Conservation (phyloP, 2,888 invertebrate genomes). For the Hyposoter dolosus region DNA sequence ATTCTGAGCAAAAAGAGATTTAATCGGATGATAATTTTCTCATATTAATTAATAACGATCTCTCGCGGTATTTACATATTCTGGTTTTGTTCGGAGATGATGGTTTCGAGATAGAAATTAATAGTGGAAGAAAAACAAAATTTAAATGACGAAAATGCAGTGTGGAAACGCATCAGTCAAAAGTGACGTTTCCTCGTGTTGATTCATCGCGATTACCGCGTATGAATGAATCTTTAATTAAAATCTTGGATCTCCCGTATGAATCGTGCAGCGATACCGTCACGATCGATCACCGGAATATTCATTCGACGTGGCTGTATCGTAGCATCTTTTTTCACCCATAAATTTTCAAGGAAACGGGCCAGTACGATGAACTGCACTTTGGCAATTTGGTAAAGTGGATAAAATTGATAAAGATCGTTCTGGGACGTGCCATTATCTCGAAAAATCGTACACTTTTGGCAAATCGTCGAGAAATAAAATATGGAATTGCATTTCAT, state of each 20-base stretch:
- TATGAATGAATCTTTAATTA: constrained; percentile 25
- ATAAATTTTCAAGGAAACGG: constrained; percentile 6
- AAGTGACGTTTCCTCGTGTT: neutral
- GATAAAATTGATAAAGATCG: neutral
- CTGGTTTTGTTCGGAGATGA: neutral
- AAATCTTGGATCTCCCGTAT: constrained; percentile 4
- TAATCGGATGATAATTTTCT: neutral
- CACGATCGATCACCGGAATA: constrained; percentile 18
- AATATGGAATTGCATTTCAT: neutral
- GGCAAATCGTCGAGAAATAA: neutral
- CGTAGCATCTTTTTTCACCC: constrained; percentile 1
- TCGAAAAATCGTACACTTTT: neutral
- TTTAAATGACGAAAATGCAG: neutral
- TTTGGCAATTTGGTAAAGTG: neutral
- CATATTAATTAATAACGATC: constrained; percentile 11
- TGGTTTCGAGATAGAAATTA: neutral
- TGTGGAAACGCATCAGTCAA: neutral
- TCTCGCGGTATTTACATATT: constrained; percentile 7
- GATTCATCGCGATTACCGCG: constrained; percentile 27
- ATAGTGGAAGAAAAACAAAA: neutral
- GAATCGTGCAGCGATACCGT: constrained; percentile 16
- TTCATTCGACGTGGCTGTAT: neutral
- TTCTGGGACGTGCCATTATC: neutral
- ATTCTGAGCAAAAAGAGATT: neutral
- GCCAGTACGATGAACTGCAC: neutral